Base-by-base conservation (phyloP, 2,113 vertebrate genomes). In the Stigmatopora argus region DNA sequence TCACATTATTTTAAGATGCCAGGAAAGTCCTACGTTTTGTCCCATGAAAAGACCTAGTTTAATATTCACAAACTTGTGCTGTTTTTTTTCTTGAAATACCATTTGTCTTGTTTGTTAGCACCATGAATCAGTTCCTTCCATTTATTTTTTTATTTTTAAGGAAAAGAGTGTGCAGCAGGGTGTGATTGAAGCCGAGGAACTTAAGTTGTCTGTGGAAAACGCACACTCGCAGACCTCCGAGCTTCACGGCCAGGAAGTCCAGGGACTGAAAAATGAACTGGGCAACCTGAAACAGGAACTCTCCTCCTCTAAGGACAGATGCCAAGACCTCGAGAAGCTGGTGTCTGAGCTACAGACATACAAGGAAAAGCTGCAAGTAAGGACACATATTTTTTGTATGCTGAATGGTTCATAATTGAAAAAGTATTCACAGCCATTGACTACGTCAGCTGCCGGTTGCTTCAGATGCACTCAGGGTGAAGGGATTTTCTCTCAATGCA, bases 311-410 rank as follows among this genome's bases (percentile, higher is more conserved):
- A 88, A 82, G 3, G 83, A 88, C 65, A 88, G 86, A 64, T 90
- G 84, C 23, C 69, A 61, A 0, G 80, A 90, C 65, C 76, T 96
- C 65, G 79, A 92, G 78, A 90, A 89, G 69, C 80, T 87, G 74
- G 73, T 92, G 34, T 89, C 90, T 49, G 92, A 94, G 66, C 85
- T 96, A 81, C 89, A 85, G 67, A 80, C 81, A 5, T 90, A 92
- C 67, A 93, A 93, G 0, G 92, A 96, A 60, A 89, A 92, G 67
- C 91, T 88, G 75, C 87, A 89, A 87, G 97, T 98, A 89, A 83
- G 66, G 5, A 58, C 48, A 38, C 31, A 8, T 9, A 41, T 10
- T 7, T 41, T 41, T 41, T 2, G 1, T 41, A 41, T 41, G 38
- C 38, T 41, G 38, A 41, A 41, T 31, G 26, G 26, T 31, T 31